Evolutionary conservation across 2,797 vertebrate species (phyloP).

Genomic region (Serranus cabrilla): DNA sequence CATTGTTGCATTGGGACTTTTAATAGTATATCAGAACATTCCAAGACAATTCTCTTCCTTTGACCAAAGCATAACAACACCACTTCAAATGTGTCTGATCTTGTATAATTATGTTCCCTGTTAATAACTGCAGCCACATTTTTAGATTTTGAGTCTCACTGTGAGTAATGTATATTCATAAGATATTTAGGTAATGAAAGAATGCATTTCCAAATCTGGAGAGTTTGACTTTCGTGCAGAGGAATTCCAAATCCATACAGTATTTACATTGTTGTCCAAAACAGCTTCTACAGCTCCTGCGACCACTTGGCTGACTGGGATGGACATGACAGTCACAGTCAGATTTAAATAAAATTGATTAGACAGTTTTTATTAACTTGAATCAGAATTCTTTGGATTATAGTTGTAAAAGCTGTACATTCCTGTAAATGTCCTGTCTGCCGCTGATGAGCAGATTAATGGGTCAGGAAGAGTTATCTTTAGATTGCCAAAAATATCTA

Average conservation of each 20-base stretch:
- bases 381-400: conserved; percentile 15
- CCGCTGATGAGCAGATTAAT: conserved; percentile 21
- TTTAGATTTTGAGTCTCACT: conserved; percentile 34
- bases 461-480: conserved; percentile 14
- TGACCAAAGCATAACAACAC: conserved; percentile 6
- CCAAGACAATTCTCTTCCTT: conserved; percentile 20
- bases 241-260: conserved; percentile 30
- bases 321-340: not conserved
- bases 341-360: not conserved
- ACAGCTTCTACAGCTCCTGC: conserved; percentile 1
- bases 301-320: not conserved
- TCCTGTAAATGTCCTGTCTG: conserved; percentile 2
- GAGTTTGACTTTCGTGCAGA: not conserved
- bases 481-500: not conserved
- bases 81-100: conserved; percentile 12
- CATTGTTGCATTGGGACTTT: conserved; percentile 23
- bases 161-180: conserved; percentile 28
- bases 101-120: conserved; percentile 13
- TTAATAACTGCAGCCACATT: conserved; percentile 4
- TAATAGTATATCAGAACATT: conserved; percentile 42
- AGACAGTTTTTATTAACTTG: conserved; percentile 7
- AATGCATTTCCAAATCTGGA: conserved; percentile 19
- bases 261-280: conserved; percentile 32
- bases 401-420: not conserved
- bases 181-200: conserved; percentile 20